A percentile compares a stretch with the other conserved stretches of the same genome.
Conservation (phyloP, 2,797 vertebrate genomes). For the Sternotherus odoratus region DNA sequence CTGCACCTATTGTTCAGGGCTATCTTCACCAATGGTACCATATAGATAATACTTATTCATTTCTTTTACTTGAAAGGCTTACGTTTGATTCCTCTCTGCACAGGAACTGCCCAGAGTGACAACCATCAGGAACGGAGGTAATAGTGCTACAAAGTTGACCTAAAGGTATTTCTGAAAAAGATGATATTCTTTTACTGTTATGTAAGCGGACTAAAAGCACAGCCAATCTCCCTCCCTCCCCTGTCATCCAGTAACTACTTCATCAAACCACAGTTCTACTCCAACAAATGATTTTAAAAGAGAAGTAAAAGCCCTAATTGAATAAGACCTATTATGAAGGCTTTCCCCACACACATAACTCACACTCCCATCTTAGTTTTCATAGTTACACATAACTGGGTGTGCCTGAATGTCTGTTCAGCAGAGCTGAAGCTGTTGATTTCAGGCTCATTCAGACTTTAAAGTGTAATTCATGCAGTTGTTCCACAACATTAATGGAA, state of each 20-base stretch:
- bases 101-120: background rate
- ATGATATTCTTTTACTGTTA: background rate
- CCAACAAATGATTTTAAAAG: constrained; percentile 20
- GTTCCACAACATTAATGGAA: constrained; percentile 53
- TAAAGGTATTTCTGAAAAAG: background rate
- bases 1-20: background rate
- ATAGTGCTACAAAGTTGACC: background rate
- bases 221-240: background rate
- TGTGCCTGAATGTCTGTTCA: constrained; percentile 41
- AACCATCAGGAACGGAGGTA: background rate
- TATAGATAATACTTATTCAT: background rate
- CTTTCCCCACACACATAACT: background rate
- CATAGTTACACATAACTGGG: constrained; percentile 41
- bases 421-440: constrained; percentile 46
- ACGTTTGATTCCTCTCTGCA: background rate
- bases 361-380: constrained; percentile 43
- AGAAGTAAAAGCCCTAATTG: constrained; percentile 3
- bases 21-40: fast-evolving
- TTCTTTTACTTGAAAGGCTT: background rate
- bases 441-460: constrained; percentile 65
- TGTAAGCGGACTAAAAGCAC: background rate
- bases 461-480: constrained; percentile 57
- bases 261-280: background rate
- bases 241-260: constrained; percentile 10
- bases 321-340: constrained; percentile 24